Evolutionary conservation across 2,113 vertebrate species (phyloP).

Genomic region (Hemiprocne comata): DNA sequence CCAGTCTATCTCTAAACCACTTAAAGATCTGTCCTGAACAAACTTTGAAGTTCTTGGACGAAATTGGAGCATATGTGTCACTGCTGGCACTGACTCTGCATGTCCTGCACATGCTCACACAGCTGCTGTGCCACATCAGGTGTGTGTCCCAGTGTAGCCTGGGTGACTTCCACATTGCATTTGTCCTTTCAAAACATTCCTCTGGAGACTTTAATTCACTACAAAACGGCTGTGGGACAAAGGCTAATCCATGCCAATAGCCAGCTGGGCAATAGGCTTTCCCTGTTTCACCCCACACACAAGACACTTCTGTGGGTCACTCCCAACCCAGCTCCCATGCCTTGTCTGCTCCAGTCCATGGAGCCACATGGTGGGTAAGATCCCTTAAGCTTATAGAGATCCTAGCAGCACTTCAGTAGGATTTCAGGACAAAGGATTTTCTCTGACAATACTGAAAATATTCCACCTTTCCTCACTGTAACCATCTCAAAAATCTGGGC

Average conservation of each 20-base stretch:
- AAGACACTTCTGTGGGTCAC: rapidly evolving
- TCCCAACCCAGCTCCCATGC: not conserved
- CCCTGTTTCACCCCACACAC: not conserved
- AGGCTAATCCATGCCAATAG: not conserved
- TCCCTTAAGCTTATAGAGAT: not conserved
- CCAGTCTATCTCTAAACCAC: not conserved
- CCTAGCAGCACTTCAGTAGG: not conserved
- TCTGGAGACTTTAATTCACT: not conserved
- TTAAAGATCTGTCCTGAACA: not conserved
- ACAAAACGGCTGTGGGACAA: rapidly evolving
- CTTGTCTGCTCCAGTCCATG: not conserved
- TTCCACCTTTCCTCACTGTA: not conserved
- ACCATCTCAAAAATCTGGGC: not conserved
- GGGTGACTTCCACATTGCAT: not conserved
- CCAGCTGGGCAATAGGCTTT: not conserved
- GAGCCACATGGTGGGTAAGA: rapidly evolving
- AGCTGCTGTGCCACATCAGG: not conserved
- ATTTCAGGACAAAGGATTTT: not conserved
- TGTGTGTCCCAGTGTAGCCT: no score
- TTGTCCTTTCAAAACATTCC: not conserved
- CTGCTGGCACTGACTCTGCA: not conserved
- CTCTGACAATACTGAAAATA: not conserved
- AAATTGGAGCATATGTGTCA: not conserved
- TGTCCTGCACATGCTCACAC: rapidly evolving
- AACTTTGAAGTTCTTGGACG: not conserved